A percentile compares a stretch with the other conserved stretches of the same genome.
Conservation (phyloP, 2,113 vertebrate species). For the Psittacula cyanocephala region DNA sequence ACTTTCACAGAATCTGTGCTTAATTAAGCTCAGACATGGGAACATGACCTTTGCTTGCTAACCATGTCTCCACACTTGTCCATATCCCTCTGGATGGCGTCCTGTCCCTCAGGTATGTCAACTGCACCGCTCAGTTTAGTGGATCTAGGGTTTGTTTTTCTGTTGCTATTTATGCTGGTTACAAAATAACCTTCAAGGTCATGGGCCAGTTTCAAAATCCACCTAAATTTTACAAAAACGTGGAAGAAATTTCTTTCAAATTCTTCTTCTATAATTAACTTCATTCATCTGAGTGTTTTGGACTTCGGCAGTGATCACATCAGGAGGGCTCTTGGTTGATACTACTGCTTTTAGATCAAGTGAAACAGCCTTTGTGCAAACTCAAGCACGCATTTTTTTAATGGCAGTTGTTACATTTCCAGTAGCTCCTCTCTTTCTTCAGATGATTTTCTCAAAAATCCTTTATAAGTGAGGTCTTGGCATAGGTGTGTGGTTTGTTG, state of each 20-base stretch:
- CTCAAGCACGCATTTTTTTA: neutral
- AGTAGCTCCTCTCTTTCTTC: neutral
- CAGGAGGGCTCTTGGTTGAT: neutral
- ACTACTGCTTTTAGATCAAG: neutral
- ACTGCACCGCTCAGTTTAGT: neutral
- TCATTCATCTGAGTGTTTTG: neutral
- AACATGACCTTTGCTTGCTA: no score
- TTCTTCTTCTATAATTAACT: neutral
- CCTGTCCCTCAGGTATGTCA: neutral
- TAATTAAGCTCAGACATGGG: no score
- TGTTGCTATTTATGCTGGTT: neutral
- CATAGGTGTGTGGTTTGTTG: no score
- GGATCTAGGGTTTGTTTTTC: neutral
- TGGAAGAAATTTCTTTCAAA: neutral
- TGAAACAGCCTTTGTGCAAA: neutral
- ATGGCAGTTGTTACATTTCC: neutral
- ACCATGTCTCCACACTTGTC: no score
- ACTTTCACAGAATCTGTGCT: no score
- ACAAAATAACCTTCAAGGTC: neutral
- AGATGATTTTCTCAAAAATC: neutral
- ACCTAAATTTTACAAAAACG: neutral
- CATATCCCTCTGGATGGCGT: neutral
- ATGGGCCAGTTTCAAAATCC: neutral
- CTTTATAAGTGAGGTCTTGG: neutral
- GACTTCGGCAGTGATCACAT: neutral